Evolutionary conservation across 2,888 invertebrate genomes (phyloP).

Genomic region (Dryomyza anilis): DNA sequence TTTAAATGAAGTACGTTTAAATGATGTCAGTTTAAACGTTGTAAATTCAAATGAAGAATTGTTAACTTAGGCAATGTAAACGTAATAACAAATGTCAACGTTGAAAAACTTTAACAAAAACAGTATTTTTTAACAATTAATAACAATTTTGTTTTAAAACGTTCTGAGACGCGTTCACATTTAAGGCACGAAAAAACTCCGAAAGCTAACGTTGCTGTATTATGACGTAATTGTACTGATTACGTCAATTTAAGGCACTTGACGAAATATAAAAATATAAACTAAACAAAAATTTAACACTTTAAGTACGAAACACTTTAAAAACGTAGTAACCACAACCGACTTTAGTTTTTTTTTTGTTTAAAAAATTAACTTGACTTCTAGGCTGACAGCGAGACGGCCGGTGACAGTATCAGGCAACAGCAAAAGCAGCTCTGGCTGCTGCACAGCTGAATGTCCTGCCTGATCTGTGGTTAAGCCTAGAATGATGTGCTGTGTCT

Average conservation of each 20-base stretch:
- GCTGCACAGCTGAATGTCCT: constrained; percentile 50
- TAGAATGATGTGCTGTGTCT: constrained; percentile 61
- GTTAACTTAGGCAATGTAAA: not conserved
- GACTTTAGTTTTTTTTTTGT: constrained; percentile 4
- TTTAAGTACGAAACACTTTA: not conserved
- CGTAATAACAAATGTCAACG: not conserved
- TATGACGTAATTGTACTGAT: too few species aligned
- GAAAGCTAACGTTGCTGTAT: constrained; percentile 23
- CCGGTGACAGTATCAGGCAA: not conserved
- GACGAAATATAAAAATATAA: not conserved
- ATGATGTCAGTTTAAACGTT: too few species aligned
- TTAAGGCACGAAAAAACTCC: constrained; percentile 31
- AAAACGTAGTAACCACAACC: constrained; percentile 7
- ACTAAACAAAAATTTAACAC: not conserved
- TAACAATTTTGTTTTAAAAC: constrained; percentile 24
- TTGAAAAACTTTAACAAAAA: not conserved
- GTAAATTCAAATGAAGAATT: too few species aligned
- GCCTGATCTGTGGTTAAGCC: constrained; percentile 62
- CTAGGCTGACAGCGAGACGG: constrained; percentile 10
- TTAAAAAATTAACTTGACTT: not conserved
- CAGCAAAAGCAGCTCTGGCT: constrained; percentile 34
- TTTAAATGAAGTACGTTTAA: too few species aligned
- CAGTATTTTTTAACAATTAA: not conserved
- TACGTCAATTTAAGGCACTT: constrained; percentile 30
- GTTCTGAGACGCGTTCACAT: constrained; percentile 27